These are phyloP conservation scores for Rhopalosiphum maidis DNA, from an alignment of 1,140 invertebrate species.

Conservation along the genomic window DNA sequence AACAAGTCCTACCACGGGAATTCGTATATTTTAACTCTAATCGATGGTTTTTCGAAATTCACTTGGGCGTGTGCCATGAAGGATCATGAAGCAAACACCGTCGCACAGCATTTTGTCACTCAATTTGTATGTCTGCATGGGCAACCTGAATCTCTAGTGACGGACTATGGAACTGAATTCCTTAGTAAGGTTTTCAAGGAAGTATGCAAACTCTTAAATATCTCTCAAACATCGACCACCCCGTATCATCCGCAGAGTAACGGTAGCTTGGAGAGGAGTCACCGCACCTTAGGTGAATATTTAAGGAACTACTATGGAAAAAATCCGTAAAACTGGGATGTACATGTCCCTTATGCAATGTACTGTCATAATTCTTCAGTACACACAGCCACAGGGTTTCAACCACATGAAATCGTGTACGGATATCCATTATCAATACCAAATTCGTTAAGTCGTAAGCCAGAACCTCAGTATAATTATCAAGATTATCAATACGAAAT, in stretches of 20 bases:
- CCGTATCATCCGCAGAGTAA: no score
- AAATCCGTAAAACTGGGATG: constrained; percentile 64
- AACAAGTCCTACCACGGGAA: no score
- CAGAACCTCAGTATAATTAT: no score
- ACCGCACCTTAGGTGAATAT: constrained; percentile 63
- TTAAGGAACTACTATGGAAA: constrained; percentile 63
- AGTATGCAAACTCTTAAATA: not conserved
- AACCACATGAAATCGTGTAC: constrained; percentile 61
- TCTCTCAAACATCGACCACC: not conserved
- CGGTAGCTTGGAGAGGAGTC: constrained; percentile 61
- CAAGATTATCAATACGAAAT: no score
- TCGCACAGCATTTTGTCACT: constrained; percentile 54
- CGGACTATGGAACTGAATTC: not conserved
- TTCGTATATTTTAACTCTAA: no score
- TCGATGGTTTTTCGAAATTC: no score
- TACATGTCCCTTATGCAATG: constrained; percentile 63
- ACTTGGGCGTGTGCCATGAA: no score
- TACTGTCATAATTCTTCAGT: constrained; percentile 64
- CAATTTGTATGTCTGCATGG: not conserved
- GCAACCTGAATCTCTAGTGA: not conserved
- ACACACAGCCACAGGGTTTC: constrained; percentile 63
- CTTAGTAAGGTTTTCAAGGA: not conserved
- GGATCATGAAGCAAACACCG: no score
- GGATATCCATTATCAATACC: not conserved
- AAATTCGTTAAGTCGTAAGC: no score